phyloP scores from a whole-genome alignment of 2,888 invertebrate species.

The Anaspis maculata region DNA sequence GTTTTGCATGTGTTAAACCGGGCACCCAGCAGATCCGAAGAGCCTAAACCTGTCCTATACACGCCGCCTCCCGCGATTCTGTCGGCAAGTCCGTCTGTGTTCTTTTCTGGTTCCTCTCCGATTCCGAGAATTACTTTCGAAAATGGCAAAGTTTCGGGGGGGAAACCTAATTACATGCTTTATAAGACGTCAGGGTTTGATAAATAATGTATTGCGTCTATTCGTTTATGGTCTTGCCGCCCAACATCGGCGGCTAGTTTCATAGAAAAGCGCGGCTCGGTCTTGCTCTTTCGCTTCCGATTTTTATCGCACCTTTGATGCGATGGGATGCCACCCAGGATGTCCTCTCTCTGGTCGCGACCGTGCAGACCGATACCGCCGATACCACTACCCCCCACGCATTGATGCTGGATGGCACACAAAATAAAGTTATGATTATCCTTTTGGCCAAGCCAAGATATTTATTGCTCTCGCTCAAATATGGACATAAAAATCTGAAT shows the following conservation, averaged over 20 bases:
- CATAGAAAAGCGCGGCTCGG: too few species aligned
- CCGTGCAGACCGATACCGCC: too few species aligned
- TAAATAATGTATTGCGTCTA: conserved; percentile 23
- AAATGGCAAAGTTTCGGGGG: conserved; percentile 16
- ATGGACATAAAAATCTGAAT: conserved; percentile 11
- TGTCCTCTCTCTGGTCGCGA: too few species aligned
- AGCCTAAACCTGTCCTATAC: too few species aligned
- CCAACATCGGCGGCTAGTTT: too few species aligned
- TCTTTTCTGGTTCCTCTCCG: conserved; percentile 12
- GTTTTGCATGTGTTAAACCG: conserved; percentile 26
- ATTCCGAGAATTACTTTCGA: conserved; percentile 21
- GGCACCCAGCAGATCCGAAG: conserved; percentile 15
- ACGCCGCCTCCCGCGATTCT: conserved; percentile 19
- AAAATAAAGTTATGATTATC: too few species aligned
- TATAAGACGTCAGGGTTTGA: conserved; percentile 24
- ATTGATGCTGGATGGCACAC: too few species aligned
- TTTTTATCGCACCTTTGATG: conserved; percentile 9
- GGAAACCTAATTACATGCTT: conserved; percentile 27
- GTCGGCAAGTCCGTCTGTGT: conserved; percentile 13
- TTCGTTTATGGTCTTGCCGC: conserved; percentile 13
- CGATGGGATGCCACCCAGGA: conserved; percentile 10
- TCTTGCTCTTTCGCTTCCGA: conserved; percentile 8
- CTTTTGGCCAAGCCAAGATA: too few species aligned
- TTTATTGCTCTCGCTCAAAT: too few species aligned
- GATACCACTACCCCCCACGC: too few species aligned